Conservation (phyloP, 2,113 vertebrate genomes). For the Rhea pennata region DNA sequence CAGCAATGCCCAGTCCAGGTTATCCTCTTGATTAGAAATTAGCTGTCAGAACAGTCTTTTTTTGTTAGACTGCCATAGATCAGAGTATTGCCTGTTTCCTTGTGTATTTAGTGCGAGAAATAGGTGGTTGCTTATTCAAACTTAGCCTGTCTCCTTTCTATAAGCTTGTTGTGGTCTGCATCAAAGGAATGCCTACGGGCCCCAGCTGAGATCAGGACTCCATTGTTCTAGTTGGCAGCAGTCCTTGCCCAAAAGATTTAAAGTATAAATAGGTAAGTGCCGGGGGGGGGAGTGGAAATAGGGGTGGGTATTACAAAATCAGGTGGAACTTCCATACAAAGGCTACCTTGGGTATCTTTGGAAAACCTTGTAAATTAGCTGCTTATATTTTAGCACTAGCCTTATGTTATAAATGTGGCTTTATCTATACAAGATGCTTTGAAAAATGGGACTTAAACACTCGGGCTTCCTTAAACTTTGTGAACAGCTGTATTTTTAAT, state of each 20-base stretch:
- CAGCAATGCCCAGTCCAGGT: slow-evolving; percentile 37
- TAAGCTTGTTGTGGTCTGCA: background rate
- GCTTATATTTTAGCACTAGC: background rate
- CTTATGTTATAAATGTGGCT: background rate
- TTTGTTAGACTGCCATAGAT: slow-evolving; percentile 51
- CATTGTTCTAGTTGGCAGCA: background rate
- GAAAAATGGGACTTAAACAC: background rate
- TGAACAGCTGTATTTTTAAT: background rate
- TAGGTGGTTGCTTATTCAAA: slow-evolving; percentile 46
- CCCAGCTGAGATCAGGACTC: background rate
- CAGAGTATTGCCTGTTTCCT: background rate
- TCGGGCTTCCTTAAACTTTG: background rate
- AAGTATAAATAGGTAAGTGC: background rate
- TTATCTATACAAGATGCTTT: background rate
- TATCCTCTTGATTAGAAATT: slow-evolving; percentile 62
- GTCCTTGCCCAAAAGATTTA: background rate
- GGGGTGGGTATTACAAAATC: background rate
- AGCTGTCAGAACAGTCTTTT: slow-evolving; percentile 56
- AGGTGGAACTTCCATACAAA: background rate
- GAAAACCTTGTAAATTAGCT: background rate
- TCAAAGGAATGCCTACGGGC: background rate
- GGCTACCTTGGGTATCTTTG: background rate
- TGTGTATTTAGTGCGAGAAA: slow-evolving; percentile 42
- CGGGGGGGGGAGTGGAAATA: background rate
- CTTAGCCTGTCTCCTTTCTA: background rate